Evolutionary conservation across 2,113 vertebrate genomes (phyloP).

Genomic region (Pituophis catenifer): DNA sequence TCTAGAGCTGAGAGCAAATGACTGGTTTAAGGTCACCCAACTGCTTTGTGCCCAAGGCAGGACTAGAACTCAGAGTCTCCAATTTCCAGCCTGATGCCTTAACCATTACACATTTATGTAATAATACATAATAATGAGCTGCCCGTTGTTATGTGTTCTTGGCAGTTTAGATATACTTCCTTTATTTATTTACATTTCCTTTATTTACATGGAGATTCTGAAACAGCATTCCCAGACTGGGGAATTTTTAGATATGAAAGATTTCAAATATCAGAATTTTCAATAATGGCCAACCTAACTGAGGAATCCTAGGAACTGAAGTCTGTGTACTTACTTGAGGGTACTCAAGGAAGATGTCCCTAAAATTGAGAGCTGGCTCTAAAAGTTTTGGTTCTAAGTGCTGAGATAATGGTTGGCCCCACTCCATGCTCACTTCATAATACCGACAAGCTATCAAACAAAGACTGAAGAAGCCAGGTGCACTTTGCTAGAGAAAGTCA

Average conservation of each 20-base stretch:
- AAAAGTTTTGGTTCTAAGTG: not conserved
- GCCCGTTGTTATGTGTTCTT: not conserved
- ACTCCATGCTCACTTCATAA: not conserved
- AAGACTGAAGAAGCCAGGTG: constrained; percentile 38
- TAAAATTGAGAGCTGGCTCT: not conserved
- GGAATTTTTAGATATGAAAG: not conserved
- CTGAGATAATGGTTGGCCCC: not conserved
- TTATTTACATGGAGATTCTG: not conserved
- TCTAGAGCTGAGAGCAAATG: not conserved
- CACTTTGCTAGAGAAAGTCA: constrained; percentile 56
- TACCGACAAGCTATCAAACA: not conserved
- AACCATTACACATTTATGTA: not conserved
- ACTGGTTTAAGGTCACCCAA: not conserved
- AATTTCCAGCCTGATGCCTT: not conserved
- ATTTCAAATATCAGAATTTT: not conserved
- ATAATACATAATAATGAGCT: not conserved
- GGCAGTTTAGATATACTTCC: not conserved
- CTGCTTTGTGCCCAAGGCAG: not conserved
- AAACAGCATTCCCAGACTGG: not conserved
- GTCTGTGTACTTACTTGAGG: not conserved
- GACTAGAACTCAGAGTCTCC: not conserved
- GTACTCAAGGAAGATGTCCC: not conserved
- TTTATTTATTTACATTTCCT: not conserved
- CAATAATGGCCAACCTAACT: not conserved
- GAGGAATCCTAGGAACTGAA: not conserved